Evolutionary conservation across 1,140 invertebrate genomes (phyloP).

Genomic region (Ylistrum balloti): DNA sequence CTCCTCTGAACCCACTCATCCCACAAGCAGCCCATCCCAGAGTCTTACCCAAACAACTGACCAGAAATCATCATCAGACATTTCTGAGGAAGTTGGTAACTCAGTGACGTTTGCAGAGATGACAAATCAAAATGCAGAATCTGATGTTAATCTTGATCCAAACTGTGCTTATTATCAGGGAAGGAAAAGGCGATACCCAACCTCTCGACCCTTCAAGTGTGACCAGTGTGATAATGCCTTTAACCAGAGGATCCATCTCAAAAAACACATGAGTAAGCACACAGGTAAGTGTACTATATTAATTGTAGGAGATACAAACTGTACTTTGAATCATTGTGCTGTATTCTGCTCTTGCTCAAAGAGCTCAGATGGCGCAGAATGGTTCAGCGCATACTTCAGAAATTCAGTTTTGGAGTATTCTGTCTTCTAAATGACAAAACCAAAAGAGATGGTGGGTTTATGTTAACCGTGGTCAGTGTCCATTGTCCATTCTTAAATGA

Average conservation of each 20-base stretch:
- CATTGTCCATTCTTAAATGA: too few species aligned
- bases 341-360: too few species aligned
- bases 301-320: too few species aligned
- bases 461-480: too few species aligned
- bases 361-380: too few species aligned
- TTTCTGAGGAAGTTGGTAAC: not conserved
- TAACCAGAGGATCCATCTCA: conserved; percentile 82
- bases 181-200: conserved; percentile 75
- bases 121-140: not conserved
- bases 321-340: too few species aligned
- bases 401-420: too few species aligned
- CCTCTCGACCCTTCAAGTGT: conserved; percentile 80
- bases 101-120: conserved; percentile 42
- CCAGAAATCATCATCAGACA: not conserved
- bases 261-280: conserved; percentile 82
- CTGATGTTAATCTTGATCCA: conserved; percentile 44
- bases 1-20: not conserved
- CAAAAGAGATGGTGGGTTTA: too few species aligned
- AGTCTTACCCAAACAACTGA: not conserved
- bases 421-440: too few species aligned
- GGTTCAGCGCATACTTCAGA: too few species aligned
- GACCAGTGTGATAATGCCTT: conserved; percentile 80
- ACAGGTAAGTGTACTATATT: conserved; percentile 73
- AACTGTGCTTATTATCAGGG: not conserved
- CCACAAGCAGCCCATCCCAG: not conserved